phyloP scores from a whole-genome alignment of 2,113 vertebrate genomes.

The Osmerus mordax region DNA sequence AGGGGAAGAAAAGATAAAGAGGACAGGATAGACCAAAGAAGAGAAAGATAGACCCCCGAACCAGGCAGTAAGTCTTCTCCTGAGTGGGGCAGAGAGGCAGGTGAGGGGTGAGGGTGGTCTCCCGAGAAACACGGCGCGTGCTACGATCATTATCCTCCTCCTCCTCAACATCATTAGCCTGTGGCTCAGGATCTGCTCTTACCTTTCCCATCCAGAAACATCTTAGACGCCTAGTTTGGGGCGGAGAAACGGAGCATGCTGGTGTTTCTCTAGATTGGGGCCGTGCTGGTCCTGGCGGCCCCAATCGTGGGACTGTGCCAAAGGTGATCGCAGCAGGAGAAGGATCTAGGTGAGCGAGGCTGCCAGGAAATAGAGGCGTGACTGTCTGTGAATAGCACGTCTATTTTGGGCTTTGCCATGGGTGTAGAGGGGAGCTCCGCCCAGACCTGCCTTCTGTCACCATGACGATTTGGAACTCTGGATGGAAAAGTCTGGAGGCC shows the following conservation, averaged over 20 bases:
- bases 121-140: slow-evolving; percentile 38
- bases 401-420: slow-evolving; percentile 62
- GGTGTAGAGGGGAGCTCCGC: slow-evolving; percentile 53
- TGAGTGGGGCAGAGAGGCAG: slow-evolving; percentile 53
- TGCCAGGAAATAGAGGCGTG: slow-evolving; percentile 70
- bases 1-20: no score
- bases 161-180: slow-evolving; percentile 8
- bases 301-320: slow-evolving; percentile 47
- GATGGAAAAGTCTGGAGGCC: slow-evolving; percentile 69
- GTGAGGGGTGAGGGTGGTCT: slow-evolving; percentile 27
- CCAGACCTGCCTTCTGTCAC: slow-evolving; percentile 71
- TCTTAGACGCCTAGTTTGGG: no score
- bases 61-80: slow-evolving; percentile 45
- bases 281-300: slow-evolving; percentile 6
- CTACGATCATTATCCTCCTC: slow-evolving; percentile 19
- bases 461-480: slow-evolving; percentile 67
- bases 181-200: background rate
- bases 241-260: no score
- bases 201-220: background rate
- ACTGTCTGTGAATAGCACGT: slow-evolving; percentile 61
- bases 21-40: no score
- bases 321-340: slow-evolving; percentile 41
- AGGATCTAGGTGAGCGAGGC: slow-evolving; percentile 48
- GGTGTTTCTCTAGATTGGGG: no score
- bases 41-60: no score